Conservation (phyloP, 23 tunicate species). For the Diplosoma virens region DNA sequence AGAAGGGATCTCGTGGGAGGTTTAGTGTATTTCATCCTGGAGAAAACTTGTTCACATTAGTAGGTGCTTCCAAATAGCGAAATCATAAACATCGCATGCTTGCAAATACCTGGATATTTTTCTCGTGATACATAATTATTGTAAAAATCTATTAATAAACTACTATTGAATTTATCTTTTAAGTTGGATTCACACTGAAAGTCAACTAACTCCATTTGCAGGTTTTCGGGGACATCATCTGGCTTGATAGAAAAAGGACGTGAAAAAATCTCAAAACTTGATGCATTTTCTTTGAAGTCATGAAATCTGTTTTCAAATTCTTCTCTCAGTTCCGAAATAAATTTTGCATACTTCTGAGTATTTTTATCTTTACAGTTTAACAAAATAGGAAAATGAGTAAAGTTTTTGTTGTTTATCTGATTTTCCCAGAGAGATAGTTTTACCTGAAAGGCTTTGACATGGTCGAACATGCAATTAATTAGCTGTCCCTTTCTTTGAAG, state of each 20-base stretch:
- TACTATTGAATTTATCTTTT: not conserved
- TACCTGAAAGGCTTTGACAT: too few relatives aligned
- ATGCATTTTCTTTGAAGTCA: not conserved
- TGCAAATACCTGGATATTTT: slow-evolving; percentile 30
- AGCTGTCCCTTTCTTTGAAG: too few relatives aligned
- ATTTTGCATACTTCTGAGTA: not conserved
- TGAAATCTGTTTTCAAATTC: not conserved
- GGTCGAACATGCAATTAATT: too few relatives aligned
- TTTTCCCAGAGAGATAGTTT: too few relatives aligned
- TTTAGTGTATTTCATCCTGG: slow-evolving; percentile 24
- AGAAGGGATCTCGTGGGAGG: slow-evolving; percentile 17
- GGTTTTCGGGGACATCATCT: not conserved
- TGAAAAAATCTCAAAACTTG: not conserved
- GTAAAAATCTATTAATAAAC: not conserved
- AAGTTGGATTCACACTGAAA: too few relatives aligned
- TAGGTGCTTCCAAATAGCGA: slow-evolving; percentile 32
- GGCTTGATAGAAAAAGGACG: not conserved
- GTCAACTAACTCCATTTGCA: not conserved
- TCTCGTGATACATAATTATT: not conserved
- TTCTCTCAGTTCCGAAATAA: not conserved
- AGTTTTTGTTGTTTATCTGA: too few relatives aligned
- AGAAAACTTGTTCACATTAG: slow-evolving; percentile 23
- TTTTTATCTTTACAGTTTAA: slow-evolving; percentile 22
- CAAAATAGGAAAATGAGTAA: too few relatives aligned
- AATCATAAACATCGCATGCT: slow-evolving; percentile 21